Evolutionary conservation across 1,140 invertebrate species (phyloP).

Genomic region (Aphelenchoides fujianensis): DNA sequence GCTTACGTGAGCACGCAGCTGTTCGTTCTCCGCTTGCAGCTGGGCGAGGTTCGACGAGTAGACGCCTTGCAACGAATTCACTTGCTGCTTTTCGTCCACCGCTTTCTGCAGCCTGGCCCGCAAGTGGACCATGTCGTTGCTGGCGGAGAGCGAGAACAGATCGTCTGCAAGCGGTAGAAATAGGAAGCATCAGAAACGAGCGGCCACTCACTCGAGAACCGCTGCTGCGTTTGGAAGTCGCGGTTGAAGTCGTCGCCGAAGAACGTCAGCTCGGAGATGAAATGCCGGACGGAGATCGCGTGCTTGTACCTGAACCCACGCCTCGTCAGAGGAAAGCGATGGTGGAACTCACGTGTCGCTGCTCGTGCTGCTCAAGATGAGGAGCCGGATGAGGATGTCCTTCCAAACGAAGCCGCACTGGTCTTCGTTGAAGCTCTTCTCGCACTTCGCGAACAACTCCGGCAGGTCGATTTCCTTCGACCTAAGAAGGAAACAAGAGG

Average conservation of each 20-base stretch:
- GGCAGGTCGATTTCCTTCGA: neutral
- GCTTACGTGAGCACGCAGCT: conserved; percentile 1
- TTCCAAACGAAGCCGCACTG: neutral
- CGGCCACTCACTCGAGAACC: neutral
- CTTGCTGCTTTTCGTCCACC: conserved; percentile 6
- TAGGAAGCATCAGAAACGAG: neutral
- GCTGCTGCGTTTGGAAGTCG: neutral
- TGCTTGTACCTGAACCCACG: neutral
- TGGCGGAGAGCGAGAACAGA: neutral
- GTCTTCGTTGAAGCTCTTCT: neutral
- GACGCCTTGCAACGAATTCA: neutral
- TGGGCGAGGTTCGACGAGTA: neutral
- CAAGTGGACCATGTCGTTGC: neutral
- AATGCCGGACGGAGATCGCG: neutral
- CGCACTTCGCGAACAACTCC: neutral
- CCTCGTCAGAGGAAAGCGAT: neutral
- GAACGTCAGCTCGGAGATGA: neutral
- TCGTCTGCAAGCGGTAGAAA: neutral
- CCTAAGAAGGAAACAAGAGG: neutral
- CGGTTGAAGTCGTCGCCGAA: neutral
- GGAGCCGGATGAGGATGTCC: neutral
- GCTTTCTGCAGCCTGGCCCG: neutral
- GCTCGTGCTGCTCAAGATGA: neutral
- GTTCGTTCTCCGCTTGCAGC: neutral
- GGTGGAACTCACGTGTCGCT: neutral